Percentiles rank a stretch among this genome's conserved stretches.
Evolutionary conservation across 1,140 invertebrate species (phyloP).

Genomic region (Periplaneta americana): DNA sequence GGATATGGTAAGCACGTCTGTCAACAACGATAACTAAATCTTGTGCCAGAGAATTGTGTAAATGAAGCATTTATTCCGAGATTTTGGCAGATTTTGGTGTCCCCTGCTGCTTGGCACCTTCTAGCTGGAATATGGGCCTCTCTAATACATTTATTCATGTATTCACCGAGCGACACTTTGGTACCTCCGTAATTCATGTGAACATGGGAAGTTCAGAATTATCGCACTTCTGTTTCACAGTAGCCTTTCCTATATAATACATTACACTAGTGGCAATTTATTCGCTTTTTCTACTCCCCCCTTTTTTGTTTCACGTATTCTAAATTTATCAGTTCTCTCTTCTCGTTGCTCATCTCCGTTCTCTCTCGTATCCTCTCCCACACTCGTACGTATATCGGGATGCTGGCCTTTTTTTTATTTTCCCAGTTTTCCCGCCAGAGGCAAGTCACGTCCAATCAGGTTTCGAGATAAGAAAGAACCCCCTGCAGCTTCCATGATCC

Average conservation of each 20-base stretch:
- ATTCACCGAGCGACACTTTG: neutral
- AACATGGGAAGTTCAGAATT: neutral
- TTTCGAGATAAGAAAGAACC: neutral
- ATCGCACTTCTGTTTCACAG: neutral
- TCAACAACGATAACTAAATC: no score
- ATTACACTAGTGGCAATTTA: neutral
- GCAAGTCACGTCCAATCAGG: neutral
- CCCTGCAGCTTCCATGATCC: neutral
- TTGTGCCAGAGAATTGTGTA: no score
- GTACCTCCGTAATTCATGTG: neutral
- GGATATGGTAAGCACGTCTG: no score
- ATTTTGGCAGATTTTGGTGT: no score
- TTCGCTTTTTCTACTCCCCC: neutral
- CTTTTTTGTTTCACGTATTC: neutral
- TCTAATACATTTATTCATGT: neutral
- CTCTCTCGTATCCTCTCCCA: neutral
- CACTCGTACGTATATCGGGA: neutral
- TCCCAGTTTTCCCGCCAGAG: neutral
- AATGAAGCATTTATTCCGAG: no score
- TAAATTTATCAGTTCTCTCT: neutral
- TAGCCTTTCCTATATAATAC: neutral
- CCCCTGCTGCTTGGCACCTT: neutral
- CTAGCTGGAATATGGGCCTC: no score
- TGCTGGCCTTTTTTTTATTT: neutral
- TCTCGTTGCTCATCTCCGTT: neutral